phyloP scores from a whole-genome alignment of 2,888 invertebrate genomes.

The Tetheella fluctuosa region DNA sequence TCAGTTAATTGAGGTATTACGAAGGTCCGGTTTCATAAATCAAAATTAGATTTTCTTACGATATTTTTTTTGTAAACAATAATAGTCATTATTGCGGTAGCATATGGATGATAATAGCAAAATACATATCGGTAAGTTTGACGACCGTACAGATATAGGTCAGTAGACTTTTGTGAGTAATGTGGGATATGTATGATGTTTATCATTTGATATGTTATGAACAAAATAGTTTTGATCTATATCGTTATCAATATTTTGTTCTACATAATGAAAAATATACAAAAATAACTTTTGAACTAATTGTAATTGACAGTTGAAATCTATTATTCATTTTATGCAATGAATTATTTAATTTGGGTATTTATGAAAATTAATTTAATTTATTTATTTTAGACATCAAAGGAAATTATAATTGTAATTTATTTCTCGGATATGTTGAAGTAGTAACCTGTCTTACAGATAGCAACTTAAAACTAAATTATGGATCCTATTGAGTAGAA shows the following conservation, averaged over 20 bases:
- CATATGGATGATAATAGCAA: background rate
- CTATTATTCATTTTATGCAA: background rate
- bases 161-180: slow-evolving; percentile 37
- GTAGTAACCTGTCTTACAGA: background rate
- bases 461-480: too few species aligned
- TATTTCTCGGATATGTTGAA: background rate
- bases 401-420: background rate
- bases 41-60: slow-evolving; percentile 1
- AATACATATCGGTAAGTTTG: slow-evolving; percentile 31
- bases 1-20: slow-evolving; percentile 1
- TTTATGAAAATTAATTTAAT: background rate
- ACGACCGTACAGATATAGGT: slow-evolving; percentile 34
- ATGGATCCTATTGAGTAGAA: too few species aligned
- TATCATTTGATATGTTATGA: background rate
- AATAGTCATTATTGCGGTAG: background rate
- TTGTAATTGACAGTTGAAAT: background rate
- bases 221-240: background rate
- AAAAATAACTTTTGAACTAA: background rate
- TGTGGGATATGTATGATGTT: slow-evolving; percentile 16
- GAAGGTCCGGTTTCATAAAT: background rate
- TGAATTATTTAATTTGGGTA: background rate
- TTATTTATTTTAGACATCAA: background rate
- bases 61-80: background rate
- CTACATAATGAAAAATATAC: too few species aligned
- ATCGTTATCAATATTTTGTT: background rate